Conservation (phyloP, 2,797 vertebrate species). For the Malacoctenus gilli region DNA sequence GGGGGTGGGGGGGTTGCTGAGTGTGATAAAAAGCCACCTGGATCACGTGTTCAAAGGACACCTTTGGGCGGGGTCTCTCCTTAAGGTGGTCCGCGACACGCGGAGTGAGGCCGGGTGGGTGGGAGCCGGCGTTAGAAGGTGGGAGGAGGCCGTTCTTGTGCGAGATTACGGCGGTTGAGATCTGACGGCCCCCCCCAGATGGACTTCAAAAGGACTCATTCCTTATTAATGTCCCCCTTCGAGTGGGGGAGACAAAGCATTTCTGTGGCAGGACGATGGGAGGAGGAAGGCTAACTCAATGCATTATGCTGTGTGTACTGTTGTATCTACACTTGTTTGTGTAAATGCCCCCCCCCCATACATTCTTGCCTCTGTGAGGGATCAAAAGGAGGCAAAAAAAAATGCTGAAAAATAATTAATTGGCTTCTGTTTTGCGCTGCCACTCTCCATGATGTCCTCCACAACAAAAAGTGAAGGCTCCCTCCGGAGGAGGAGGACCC, state of each 20-base stretch:
- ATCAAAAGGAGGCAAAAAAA: conserved; percentile 46
- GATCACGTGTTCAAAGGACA: conserved; percentile 19
- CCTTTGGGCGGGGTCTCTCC: no score
- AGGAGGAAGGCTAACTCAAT: conserved; percentile 11
- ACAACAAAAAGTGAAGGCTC: conserved; percentile 38
- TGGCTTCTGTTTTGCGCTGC: conserved; percentile 48
- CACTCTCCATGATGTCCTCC: conserved; percentile 49
- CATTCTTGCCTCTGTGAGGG: conserved; percentile 12
- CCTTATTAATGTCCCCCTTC: conserved; percentile 67
- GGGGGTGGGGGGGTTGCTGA: conserved; percentile 14
- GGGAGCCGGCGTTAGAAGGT: conserved; percentile 51
- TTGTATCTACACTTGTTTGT: neutral
- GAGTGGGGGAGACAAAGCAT: conserved; percentile 45
- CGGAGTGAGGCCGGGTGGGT: conserved; percentile 43
- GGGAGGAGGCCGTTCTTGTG: conserved; percentile 52
- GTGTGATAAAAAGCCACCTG: conserved; percentile 32
- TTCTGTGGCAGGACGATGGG: conserved; percentile 9
- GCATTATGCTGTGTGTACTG: conserved; percentile 8
- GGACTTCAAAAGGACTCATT: conserved; percentile 59
- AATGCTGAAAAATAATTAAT: conserved; percentile 51
- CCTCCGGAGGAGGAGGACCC: no score
- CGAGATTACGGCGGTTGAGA: conserved; percentile 68
- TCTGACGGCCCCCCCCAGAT: conserved; percentile 55
- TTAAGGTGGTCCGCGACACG: no score
- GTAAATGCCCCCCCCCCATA: conserved; percentile 1